A percentile compares a stretch with the other conserved stretches of the same genome.
Evolutionary conservation across 1,140 invertebrate genomes (phyloP).

Genomic region (Drosophila nannoptera): DNA sequence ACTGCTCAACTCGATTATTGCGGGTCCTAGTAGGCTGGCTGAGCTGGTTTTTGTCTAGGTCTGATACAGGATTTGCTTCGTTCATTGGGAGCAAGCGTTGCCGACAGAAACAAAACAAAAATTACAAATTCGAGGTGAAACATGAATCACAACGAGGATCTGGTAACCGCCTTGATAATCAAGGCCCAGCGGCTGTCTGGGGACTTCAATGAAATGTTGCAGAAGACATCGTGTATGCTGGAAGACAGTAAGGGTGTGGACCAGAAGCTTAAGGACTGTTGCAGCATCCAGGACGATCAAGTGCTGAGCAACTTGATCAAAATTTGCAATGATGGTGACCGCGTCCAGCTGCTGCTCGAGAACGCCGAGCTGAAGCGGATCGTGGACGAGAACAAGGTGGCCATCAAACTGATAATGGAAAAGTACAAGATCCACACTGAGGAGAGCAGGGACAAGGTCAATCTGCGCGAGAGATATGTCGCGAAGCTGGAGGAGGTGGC

Average conservation of each 20-base stretch:
- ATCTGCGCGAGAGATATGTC: slow-evolving; percentile 46
- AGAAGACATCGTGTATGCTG: slow-evolving; percentile 27
- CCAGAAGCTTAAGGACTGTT: slow-evolving; percentile 24
- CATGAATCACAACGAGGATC: slow-evolving; percentile 19
- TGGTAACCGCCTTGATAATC: slow-evolving; percentile 2
- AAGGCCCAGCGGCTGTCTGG: slow-evolving; percentile 16
- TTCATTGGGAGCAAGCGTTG: too few relatives aligned
- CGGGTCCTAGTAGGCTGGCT: too few relatives aligned
- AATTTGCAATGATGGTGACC: slow-evolving; percentile 31
- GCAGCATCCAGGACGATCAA: slow-evolving; percentile 41
- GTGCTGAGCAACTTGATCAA: slow-evolving; percentile 50
- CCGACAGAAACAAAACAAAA: too few relatives aligned
- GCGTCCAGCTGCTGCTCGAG: slow-evolving; percentile 47
- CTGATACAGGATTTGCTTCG: too few relatives aligned
- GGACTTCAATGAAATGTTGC: slow-evolving; percentile 25
- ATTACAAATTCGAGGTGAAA: slow-evolving; percentile 33
- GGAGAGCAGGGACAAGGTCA: slow-evolving; percentile 23
- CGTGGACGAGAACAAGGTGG: slow-evolving; percentile 36
- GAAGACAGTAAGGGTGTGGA: slow-evolving; percentile 23
- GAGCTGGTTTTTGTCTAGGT: too few relatives aligned
- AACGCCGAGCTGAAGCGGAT: slow-evolving; percentile 52
- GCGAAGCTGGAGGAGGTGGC: slow-evolving; percentile 27
- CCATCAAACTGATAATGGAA: slow-evolving; percentile 38
- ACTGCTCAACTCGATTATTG: too few relatives aligned
- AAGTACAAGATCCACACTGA: slow-evolving; percentile 55